These are phyloP conservation scores for Lophura nycthemera DNA, from an alignment of 2,113 vertebrate species.

Conservation along the genomic window DNA sequence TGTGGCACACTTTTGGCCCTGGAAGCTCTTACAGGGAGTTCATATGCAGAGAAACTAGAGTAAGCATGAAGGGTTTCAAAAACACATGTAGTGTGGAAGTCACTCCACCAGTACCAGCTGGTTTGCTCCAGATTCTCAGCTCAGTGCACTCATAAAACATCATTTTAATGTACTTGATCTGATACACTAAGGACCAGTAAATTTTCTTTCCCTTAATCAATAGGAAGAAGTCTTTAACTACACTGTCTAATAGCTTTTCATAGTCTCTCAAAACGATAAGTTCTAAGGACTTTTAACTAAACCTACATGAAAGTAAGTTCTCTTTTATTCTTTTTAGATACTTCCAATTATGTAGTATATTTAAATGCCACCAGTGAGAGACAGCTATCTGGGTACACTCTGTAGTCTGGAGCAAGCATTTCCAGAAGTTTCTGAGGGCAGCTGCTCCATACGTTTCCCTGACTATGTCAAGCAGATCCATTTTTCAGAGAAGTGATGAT, in stretches of 20 bases:
- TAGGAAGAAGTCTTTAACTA: not conserved
- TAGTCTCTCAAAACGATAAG: not conserved
- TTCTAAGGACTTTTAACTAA: not conserved
- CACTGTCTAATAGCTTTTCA: not conserved
- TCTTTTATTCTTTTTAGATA: not conserved
- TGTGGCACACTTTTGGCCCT: not conserved
- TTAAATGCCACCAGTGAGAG: not conserved
- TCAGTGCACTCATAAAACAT: not conserved
- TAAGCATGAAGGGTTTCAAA: not conserved
- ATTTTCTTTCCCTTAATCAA: not conserved
- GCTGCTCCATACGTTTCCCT: not conserved
- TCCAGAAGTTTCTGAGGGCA: not conserved
- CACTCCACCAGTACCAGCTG: not conserved
- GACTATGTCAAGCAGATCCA: fast-evolving
- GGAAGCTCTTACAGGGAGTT: not conserved
- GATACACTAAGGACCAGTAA: not conserved
- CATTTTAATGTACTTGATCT: not conserved
- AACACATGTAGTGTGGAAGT: fast-evolving
- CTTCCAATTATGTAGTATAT: not conserved
- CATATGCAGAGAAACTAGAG: not conserved
- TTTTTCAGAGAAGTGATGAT: not conserved
- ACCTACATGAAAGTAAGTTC: not conserved
- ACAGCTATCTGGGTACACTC: not conserved
- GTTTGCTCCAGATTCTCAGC: not conserved
- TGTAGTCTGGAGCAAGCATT: not conserved